Conservation (phyloP, 2,888 invertebrate genomes). For the Congeria kusceri region DNA sequence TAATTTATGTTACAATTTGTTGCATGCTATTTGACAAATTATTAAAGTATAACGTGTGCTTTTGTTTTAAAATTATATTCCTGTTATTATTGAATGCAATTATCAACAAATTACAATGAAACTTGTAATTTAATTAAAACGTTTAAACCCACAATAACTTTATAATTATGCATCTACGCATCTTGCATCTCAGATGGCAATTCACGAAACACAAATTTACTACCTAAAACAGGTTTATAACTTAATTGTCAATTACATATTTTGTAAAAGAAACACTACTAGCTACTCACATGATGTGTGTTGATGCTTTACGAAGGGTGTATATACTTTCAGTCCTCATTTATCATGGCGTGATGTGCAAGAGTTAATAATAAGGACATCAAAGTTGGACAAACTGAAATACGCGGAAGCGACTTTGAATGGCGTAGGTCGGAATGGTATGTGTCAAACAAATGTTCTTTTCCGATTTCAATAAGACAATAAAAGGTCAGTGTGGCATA, state of each 20-base stretch:
- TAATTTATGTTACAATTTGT: not conserved
- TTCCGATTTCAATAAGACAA: not conserved
- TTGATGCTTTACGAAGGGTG: too few species aligned
- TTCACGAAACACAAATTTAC: not conserved
- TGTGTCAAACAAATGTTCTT: not conserved
- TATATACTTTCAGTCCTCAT: constrained; percentile 88
- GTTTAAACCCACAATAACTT: too few species aligned
- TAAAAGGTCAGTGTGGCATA: not conserved
- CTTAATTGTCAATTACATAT: too few species aligned
- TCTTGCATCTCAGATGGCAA: not conserved
- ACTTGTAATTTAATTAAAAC: too few species aligned
- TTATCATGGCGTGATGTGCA: constrained; percentile 95
- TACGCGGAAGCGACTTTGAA: constrained; percentile 34
- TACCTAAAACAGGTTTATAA: not conserved
- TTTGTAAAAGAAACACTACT: too few species aligned
- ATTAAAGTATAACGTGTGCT: too few species aligned
- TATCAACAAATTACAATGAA: too few species aligned
- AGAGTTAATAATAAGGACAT: constrained; percentile 93
- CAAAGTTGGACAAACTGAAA: constrained; percentile 79
- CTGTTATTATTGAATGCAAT: too few species aligned
- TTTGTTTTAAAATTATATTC: too few species aligned
- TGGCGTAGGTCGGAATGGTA: constrained; percentile 43
- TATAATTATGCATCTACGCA: not conserved
- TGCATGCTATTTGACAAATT: not conserved
- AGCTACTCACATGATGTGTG: too few species aligned